These are phyloP conservation scores for Indicator maculatus DNA, from an alignment of 2,113 vertebrate species.

Conservation along the genomic window DNA sequence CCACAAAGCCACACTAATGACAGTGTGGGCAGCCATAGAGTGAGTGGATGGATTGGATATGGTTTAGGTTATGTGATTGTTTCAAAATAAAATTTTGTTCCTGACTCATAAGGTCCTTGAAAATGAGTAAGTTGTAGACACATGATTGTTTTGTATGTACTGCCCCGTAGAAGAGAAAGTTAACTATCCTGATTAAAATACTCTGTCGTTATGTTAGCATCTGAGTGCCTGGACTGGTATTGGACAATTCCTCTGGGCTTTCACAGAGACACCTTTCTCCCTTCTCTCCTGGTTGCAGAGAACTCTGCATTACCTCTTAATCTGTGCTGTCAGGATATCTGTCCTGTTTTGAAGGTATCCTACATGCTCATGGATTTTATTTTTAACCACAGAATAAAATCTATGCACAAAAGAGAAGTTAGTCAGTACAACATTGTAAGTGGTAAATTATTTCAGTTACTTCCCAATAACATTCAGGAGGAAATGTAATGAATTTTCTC, in stretches of 20 bases:
- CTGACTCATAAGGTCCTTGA: not conserved
- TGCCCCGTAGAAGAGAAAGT: not conserved
- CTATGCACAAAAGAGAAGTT: not conserved
- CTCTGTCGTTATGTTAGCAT: not conserved
- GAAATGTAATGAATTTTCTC: constrained; percentile 7
- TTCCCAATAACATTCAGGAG: constrained; percentile 44
- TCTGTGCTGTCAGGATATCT: not conserved
- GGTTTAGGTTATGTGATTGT: not conserved
- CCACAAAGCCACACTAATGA: not conserved
- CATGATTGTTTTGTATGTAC: not conserved
- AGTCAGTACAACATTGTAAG: not conserved
- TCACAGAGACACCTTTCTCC: not conserved
- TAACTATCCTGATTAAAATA: not conserved
- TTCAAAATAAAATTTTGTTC: not conserved
- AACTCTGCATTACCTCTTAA: not conserved
- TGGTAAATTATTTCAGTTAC: constrained; percentile 19
- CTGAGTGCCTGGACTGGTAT: not conserved
- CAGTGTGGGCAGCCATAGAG: not conserved
- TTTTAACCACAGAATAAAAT: not conserved
- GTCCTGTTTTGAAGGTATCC: not conserved
- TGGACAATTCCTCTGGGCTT: not conserved
- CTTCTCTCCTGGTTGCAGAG: not conserved
- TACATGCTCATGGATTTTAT: not conserved
- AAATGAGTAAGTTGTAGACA: not conserved
- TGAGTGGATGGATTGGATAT: not conserved